Base-by-base conservation (phyloP, 2,113 vertebrate species). In the Albula goreensis region DNA sequence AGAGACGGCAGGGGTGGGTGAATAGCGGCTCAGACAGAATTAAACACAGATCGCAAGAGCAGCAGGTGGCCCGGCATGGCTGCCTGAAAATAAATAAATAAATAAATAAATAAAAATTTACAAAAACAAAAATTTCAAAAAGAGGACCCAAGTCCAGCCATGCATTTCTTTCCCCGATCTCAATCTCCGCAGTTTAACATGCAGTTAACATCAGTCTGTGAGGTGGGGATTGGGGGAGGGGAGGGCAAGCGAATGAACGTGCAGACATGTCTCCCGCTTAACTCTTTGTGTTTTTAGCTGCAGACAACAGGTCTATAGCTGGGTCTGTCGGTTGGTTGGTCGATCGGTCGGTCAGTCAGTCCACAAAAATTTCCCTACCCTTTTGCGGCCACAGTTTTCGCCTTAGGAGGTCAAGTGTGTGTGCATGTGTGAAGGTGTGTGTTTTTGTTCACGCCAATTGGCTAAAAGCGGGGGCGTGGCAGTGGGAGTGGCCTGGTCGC, bases 1-100 rank as follows among this genome's bases (percentile, higher is more conserved):
- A n/a, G 86, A 80, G 51, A 74, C n/a, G 17, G 31, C n/a, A 83
- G 70, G 81, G 66, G 60, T 19, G n/a, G 70, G 83, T 31, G 70
- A 57, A 74, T 13, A 57, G 48, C 19, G 11, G 25, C 4, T 53
- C 77, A 17, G 22, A 74, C 31, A 74, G 70, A n/a, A 31, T n/a
- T 74, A 31, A 74, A 8, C 31, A 10, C 70, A 74, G 70, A 31
- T 31, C 10, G 70, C n/a, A 41, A 41, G n/a, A 9, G 70, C n/a
- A 31, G 31, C 22, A 74, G 70, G 22, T 25, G 22, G 70, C 8
- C 22, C n/a, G 5, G 70, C 5, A 19, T 41, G 31, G 31, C 31
- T 41, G 31, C 31, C 31, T 41, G 1, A 41, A 41, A 41, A 66
- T 15, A 3, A 60, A 60, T 60, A 60, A 60, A 60, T 60, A 60